phyloP scores from a whole-genome alignment of 2,888 invertebrate species.

The Stenchaetothrips biformis region DNA sequence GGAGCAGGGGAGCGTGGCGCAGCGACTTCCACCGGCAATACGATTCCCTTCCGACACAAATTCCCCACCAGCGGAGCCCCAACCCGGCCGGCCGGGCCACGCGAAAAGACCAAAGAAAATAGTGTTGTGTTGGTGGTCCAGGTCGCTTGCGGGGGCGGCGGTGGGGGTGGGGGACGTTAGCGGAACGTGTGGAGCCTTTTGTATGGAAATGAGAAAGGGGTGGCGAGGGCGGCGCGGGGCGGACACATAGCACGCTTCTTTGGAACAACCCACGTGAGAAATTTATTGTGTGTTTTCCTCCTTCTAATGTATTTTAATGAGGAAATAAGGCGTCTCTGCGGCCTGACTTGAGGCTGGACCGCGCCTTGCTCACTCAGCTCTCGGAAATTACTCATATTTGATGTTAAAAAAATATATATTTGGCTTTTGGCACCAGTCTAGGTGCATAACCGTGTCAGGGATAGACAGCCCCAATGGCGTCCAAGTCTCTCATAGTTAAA shows the following conservation, averaged over 20 bases:
- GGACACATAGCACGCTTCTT: background rate
- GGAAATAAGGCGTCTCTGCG: background rate
- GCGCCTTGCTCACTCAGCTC: background rate
- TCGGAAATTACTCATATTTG: background rate
- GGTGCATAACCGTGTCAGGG: too few relatives aligned
- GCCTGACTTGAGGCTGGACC: background rate
- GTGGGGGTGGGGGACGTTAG: background rate
- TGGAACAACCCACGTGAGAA: constrained; percentile 10
- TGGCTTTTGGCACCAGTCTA: too few relatives aligned
- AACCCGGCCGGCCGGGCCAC: background rate
- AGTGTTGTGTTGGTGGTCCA: background rate
- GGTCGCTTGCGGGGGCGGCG: background rate
- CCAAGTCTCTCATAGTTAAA: too few relatives aligned
- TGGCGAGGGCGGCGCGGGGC: background rate
- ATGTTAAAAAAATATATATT: too few relatives aligned
- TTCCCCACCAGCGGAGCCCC: background rate
- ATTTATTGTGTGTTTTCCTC: constrained; percentile 14
- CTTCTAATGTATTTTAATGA: background rate
- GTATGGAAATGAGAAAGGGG: background rate
- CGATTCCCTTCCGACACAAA: background rate
- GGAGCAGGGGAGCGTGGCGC: background rate
- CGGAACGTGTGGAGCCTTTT: background rate
- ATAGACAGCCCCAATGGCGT: too few relatives aligned
- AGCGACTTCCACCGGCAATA: background rate
- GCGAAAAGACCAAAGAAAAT: background rate